Conservation (phyloP, 2,888 invertebrate genomes). For the Nephrotoma guestfalica region DNA sequence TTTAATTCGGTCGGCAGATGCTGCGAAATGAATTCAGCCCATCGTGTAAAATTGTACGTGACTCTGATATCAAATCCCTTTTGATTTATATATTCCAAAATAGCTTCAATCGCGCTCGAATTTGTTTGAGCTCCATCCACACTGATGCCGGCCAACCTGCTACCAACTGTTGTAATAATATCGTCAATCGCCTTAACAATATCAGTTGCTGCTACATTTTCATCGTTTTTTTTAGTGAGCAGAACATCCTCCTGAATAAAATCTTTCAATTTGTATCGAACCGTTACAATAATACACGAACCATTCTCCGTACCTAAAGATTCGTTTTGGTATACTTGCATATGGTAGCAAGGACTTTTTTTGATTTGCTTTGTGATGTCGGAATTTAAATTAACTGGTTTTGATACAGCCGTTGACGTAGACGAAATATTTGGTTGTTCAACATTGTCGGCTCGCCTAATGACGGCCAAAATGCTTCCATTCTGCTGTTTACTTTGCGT, state of each 20-base stretch:
- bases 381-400: too few relatives aligned
- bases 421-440: too few relatives aligned
- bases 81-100: not conserved
- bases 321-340: not conserved
- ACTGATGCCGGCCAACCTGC: not conserved
- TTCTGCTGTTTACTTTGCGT: too few relatives aligned
- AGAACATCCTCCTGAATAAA: not conserved
- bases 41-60: not conserved
- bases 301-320: not conserved
- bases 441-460: too few relatives aligned
- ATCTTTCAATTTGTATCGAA: not conserved
- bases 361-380: not conserved
- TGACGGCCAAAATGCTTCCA: too few relatives aligned
- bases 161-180: not conserved
- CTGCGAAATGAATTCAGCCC: not conserved
- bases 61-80: not conserved
- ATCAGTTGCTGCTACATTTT: not conserved
- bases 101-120: not conserved
- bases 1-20: not conserved
- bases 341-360: not conserved
- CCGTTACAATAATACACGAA: not conserved
- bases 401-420: too few relatives aligned
- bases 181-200: not conserved
- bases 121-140: not conserved
- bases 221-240: not conserved